Evolutionary conservation across 2,797 vertebrate genomes (phyloP).

Genomic region (Numenius phaeopus): DNA sequence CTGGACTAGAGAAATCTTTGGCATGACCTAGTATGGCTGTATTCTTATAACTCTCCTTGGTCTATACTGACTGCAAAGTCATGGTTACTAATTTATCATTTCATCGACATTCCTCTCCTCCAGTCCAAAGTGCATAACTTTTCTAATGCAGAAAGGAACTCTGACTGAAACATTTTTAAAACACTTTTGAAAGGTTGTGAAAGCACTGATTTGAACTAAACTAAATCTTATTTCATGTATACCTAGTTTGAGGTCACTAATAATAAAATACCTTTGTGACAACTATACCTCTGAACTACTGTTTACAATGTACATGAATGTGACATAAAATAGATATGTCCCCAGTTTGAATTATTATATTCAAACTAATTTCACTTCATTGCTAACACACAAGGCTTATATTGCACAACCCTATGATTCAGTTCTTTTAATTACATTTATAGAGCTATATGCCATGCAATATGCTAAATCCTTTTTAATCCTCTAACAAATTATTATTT

Average conservation of each 20-base stretch:
- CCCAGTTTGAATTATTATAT: not conserved
- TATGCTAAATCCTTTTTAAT: constrained; percentile 47
- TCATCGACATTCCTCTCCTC: not conserved
- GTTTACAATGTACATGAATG: not conserved
- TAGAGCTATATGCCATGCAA: not conserved
- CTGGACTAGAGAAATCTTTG: not conserved
- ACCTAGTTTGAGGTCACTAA: not conserved
- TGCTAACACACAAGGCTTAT: not conserved
- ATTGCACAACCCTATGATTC: not conserved
- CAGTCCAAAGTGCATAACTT: not conserved
- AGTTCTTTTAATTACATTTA: not conserved
- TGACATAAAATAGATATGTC: not conserved
- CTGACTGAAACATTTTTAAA: not conserved
- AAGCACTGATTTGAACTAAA: not conserved
- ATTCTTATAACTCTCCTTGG: not conserved
- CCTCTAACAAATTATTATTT: constrained; percentile 21
- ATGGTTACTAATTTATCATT: not conserved
- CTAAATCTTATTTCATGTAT: not conserved
- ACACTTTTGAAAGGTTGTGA: not conserved
- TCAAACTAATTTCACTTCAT: constrained; percentile 18
- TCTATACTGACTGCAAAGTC: not conserved
- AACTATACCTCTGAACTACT: not conserved
- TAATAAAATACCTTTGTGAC: not conserved
- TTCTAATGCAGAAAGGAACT: not conserved
- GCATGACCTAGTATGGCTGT: not conserved